Evolutionary conservation across 2,797 vertebrate species (phyloP).

Genomic region (Morus bassanus): DNA sequence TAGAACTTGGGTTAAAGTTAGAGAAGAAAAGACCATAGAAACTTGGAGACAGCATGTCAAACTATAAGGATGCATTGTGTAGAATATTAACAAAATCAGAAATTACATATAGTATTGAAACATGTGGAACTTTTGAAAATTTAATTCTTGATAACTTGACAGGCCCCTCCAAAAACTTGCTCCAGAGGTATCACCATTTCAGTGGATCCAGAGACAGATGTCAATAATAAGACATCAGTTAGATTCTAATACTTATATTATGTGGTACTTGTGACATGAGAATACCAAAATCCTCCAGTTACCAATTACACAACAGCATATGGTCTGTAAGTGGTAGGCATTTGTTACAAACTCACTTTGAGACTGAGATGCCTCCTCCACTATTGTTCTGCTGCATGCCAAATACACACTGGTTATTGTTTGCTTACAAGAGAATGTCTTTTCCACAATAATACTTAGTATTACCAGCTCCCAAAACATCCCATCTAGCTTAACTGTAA

Average conservation of each 20-base stretch:
- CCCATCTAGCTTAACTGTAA: neutral
- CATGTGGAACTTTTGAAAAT: neutral
- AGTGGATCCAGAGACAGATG: neutral
- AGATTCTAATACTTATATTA: neutral
- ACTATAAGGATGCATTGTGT: neutral
- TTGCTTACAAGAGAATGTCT: neutral
- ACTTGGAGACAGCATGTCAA: neutral
- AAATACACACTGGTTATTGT: neutral
- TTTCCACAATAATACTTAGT: neutral
- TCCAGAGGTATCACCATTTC: neutral
- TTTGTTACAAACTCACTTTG: neutral
- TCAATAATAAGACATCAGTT: neutral
- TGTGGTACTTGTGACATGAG: neutral
- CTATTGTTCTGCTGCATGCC: neutral
- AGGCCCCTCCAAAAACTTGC: neutral
- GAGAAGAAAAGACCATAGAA: neutral
- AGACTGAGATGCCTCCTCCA: neutral
- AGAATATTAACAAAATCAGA: neutral
- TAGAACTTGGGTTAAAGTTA: neutral
- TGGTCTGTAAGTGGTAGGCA: neutral
- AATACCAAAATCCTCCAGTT: neutral
- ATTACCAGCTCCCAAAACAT: neutral
- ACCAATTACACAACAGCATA: neutral
- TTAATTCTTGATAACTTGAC: neutral
- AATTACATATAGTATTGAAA: neutral